phyloP scores from a whole-genome alignment of 2,113 vertebrate genomes.

The Heterochromis multidens region DNA sequence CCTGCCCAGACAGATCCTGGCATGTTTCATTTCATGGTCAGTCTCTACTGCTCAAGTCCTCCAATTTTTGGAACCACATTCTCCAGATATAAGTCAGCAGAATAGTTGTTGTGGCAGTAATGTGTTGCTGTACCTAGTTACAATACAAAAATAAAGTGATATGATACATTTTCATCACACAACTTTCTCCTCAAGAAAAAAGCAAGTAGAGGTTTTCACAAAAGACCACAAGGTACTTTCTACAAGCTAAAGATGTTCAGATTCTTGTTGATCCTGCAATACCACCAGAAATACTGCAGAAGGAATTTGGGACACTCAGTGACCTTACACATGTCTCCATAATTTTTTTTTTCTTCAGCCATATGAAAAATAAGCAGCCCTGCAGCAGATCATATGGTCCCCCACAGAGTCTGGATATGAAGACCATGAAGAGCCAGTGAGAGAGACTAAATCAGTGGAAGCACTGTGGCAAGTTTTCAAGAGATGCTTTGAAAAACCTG shows the following conservation, averaged over 20 bases:
- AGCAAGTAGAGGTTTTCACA: too few species aligned
- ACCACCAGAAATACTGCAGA: not conserved
- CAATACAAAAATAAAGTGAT: not conserved
- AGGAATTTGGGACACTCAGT: not conserved
- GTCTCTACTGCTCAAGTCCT: not conserved
- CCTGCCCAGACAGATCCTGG: not conserved
- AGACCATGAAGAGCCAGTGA: not conserved
- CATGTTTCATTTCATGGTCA: not conserved
- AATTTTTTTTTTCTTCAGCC: not conserved
- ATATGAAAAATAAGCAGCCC: not conserved
- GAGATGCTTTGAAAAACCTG: not conserved
- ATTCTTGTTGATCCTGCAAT: not conserved
- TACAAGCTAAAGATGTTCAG: not conserved
- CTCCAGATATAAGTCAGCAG: not conserved
- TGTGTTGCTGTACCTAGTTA: not conserved
- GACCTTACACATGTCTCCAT: not conserved
- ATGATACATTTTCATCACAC: not conserved
- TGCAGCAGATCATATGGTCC: not conserved
- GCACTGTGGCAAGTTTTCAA: not conserved
- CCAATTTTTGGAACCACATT: not conserved
- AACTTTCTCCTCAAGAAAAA: not conserved
- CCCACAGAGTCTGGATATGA: not conserved
- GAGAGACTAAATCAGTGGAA: not conserved
- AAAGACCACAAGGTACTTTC: not conserved
- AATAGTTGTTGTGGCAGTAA: not conserved